phyloP scores from a whole-genome alignment of 2,888 invertebrate genomes.

The Platypus cylindrus region DNA sequence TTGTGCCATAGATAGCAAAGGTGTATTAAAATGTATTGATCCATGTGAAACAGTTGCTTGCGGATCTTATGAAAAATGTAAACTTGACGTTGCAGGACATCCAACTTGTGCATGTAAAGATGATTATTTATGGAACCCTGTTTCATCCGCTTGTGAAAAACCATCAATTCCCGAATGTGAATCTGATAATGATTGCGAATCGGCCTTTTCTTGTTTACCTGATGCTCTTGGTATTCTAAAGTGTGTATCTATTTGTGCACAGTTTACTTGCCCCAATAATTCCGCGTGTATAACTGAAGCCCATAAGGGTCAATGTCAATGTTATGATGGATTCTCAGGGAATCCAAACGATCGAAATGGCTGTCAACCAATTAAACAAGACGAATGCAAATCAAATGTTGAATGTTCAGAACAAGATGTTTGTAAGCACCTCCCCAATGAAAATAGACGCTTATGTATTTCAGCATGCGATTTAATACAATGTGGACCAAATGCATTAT shows the following conservation, averaged over 20 bases:
- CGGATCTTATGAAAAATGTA: conserved; percentile 70
- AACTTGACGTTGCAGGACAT: conserved; percentile 49
- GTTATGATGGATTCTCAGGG: conserved; percentile 69
- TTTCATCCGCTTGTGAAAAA: conserved; percentile 69
- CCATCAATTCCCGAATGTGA: conserved; percentile 76
- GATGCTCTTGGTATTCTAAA: conserved; percentile 76
- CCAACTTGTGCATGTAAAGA: conserved; percentile 70
- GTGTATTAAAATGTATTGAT: conserved; percentile 57
- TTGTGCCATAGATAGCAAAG: conserved; percentile 52
- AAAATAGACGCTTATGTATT: conserved; percentile 52
- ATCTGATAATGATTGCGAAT: conserved; percentile 55
- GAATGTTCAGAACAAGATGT: conserved; percentile 75
- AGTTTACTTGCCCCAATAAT: conserved; percentile 74
- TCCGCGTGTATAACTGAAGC: conserved; percentile 63
- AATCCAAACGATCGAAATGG: conserved; percentile 84
- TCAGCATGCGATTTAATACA: conserved; percentile 63
- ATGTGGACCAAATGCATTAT: conserved; percentile 80
- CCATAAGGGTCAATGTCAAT: conserved; percentile 72
- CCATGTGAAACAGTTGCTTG: conserved; percentile 72
- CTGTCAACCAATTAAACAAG: conserved; percentile 58
- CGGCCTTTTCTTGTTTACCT: conserved; percentile 60
- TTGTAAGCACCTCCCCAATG: conserved; percentile 48
- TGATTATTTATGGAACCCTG: conserved; percentile 72
- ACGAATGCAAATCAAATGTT: conserved; percentile 65
- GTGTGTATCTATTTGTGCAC: conserved; percentile 64